Base-by-base conservation (phyloP, 2,888 invertebrate species). In the Acanthacorydalis orientalis region DNA sequence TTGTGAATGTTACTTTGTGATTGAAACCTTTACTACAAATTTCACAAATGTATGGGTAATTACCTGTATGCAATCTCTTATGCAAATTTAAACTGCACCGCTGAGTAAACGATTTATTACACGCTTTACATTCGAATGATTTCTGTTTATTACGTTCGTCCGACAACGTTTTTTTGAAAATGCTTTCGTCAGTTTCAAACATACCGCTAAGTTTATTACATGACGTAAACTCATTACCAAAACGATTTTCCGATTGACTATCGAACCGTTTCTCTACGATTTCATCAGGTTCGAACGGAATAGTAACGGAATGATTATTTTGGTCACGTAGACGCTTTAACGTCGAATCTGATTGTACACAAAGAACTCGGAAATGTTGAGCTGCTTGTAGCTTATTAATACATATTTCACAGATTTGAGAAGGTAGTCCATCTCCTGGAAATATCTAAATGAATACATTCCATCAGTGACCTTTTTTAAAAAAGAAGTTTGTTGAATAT, bases 1-100 rank as follows among this genome's bases (percentile, higher is more conserved):
- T 65, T 49, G 63, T 66, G 1, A 69, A 57, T 0, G 67, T 56
- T 4, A 15, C 15, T 14, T 42, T 42, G 11, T 42, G 12, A 4
- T 31, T 23, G 23, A 42, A 42, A 23, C 23, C n/a, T 42, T 42
- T 42, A 12, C 42, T 31, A 10, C 42, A 42, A 23, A 42, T 16
- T 31, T 42, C 42, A 31, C 42, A 42, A 12, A 31, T 31, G 10
- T 31, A 12, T 42, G 16, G 11, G 2, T n/a, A 12, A n/a, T 42
- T 31, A n/a, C 12, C 3, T 31, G 31, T 31, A 42, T 42, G 42
- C 10, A 31, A 23, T 42, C 10, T 42, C n/a, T 31, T 10, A 23
- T 42, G 42, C 10, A 11, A 23, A 6, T 11, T 11, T 42, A 42
- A 42, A 42, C 12, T 31, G 1, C 10, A 42, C 23, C 23, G 16